Conservation (phyloP, 2,888 invertebrate species). For the Drosophila melanosoma region DNA sequence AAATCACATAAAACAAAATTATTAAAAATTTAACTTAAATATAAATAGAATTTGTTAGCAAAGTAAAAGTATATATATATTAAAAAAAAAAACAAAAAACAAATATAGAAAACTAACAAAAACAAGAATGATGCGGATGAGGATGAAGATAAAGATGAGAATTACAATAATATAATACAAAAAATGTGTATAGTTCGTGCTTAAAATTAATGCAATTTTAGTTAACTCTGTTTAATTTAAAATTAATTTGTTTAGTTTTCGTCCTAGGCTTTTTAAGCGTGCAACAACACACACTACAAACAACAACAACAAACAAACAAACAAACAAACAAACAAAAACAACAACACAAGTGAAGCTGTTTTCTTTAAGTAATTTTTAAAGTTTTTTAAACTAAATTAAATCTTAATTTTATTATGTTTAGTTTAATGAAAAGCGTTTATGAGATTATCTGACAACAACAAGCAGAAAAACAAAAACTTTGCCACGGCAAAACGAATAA, state of each 20-base stretch:
- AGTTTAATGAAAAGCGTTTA: conserved; percentile 76
- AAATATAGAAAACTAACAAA: conserved; percentile 49
- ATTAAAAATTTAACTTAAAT: conserved; percentile 79
- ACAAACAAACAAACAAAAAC: conserved; percentile 46
- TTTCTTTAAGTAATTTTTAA: conserved; percentile 82
- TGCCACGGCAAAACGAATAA: conserved; percentile 68
- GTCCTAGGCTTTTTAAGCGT: conserved; percentile 55
- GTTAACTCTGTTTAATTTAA: conserved; percentile 81
- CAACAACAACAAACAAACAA: conserved; percentile 50
- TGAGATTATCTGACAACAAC: conserved; percentile 68
- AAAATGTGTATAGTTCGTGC: conserved; percentile 78
- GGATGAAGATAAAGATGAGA: conserved; percentile 8
- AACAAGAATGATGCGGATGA: conserved; percentile 5
- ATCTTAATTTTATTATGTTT: conserved; percentile 75
- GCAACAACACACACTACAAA: conserved; percentile 44
- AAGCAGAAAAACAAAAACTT: conserved; percentile 53
- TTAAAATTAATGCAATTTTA: conserved; percentile 79
- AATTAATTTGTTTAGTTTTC: conserved; percentile 78
- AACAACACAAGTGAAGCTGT: conserved; percentile 75
- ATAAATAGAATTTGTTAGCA: conserved; percentile 81
- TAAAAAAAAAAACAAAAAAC: conserved; percentile 22
- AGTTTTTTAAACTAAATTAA: conserved; percentile 76
- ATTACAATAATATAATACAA: conserved; percentile 37
- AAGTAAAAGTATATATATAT: conserved; percentile 65
- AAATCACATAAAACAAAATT: conserved; percentile 55